Evolutionary conservation across 2,888 invertebrate species (phyloP).

Genomic region (Ernsta delagoae): DNA sequence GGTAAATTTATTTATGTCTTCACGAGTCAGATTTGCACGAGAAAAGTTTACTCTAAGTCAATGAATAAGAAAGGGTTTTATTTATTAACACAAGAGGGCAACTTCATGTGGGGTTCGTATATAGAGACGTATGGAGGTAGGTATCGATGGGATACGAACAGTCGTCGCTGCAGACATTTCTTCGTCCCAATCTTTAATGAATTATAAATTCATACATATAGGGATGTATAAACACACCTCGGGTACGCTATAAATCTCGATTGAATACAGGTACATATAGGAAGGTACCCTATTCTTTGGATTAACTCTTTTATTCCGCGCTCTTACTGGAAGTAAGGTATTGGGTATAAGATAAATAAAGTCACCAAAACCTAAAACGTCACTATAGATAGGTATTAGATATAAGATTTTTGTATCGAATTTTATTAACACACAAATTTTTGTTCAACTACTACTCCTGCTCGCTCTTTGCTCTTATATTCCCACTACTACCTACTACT

Average conservation of each 20-base stretch:
- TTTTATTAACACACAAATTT: too few relatives aligned
- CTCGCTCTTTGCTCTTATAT: too few relatives aligned
- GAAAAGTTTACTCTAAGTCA: conserved; percentile 25
- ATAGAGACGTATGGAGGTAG: conserved; percentile 6
- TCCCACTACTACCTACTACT: too few relatives aligned
- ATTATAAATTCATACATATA: conserved; percentile 24
- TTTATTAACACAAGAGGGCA: conserved; percentile 29
- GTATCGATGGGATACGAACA: neutral
- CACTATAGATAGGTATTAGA: too few relatives aligned
- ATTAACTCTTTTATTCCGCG: too few relatives aligned
- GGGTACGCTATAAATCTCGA: conserved; percentile 27
- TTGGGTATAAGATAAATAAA: too few relatives aligned
- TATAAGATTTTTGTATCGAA: too few relatives aligned
- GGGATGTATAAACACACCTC: conserved; percentile 25
- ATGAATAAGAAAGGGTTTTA: conserved; percentile 31
- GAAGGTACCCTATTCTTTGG: too few relatives aligned
- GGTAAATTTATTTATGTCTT: conserved; percentile 40
- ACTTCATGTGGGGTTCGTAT: conserved; percentile 14
- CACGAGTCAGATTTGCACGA: conserved; percentile 16
- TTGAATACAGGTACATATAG: conserved; percentile 17
- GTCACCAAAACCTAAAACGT: too few relatives aligned
- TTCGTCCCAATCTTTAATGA: conserved; percentile 24
- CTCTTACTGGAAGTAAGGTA: too few relatives aligned
- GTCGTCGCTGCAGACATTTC: neutral
- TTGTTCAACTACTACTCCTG: too few relatives aligned